Evolutionary conservation across 2,797 vertebrate species (phyloP), one percentile per base, ranked within the genome.

Genomic region (Mormyrops attenuatus): DNA sequence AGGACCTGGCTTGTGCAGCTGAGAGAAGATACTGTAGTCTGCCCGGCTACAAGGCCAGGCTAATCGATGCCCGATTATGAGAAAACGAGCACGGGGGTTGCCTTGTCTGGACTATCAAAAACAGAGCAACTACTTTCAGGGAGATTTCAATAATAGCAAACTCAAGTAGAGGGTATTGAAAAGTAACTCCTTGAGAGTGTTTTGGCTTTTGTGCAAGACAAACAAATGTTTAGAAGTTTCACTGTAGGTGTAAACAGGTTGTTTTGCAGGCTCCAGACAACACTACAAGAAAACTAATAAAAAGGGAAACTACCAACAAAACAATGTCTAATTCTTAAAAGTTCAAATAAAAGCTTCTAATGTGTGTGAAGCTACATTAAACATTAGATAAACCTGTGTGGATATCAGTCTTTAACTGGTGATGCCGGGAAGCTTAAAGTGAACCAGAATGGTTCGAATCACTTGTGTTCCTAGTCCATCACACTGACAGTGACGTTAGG

Each of bases 241-340:
- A 92, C 91, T 91, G 91, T 89, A 92, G 91, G 92, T 92, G 92
- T 89, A 89, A 93, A 94, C 89, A 92, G 89, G 91, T 90, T 91
- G 90, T 89, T 91, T 91, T 77, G 89, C 82, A 88, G 90, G 87
- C 63, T 90, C 85, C 85, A 89, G 50, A 90, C 92, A 52, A 52
- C 44, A 30, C 49, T 52, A 50, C n/a, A 50, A 85, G 11, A 85
- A 85, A 85, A n/a, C 0, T 6, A 94, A 93, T 94, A 94, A 93
- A 92, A 93, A 92, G 92, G 93, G 92, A 89, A 82, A 47, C 77
- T 47, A 82, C 77, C 41, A 44, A 47, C 3, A 1, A 82, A 82
- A n/a, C 41, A 9, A 8, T 82, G 41, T 44, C 20, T 82, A 47
- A 47, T 82, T 82, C 77, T 82, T 82, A 47, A 22, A 82, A 44